A percentile compares a stretch with the other conserved stretches of the same genome.
Conservation (phyloP, 2,113 vertebrate genomes). For the Cyprinus carpio region DNA sequence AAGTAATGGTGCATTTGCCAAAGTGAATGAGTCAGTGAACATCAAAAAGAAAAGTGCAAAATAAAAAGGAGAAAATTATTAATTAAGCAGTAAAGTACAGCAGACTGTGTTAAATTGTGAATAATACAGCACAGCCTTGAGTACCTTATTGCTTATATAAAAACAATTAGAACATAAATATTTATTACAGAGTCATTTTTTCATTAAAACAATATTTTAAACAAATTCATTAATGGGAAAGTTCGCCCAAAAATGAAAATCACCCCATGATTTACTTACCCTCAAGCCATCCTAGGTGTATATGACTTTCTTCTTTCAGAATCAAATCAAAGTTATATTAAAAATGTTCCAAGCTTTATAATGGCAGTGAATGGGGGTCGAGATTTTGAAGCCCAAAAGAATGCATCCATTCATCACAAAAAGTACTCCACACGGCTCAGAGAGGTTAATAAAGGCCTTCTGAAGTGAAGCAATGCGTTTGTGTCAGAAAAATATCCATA, state of each 20-base stretch:
- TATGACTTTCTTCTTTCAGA: too few relatives aligned
- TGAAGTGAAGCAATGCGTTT: too few relatives aligned
- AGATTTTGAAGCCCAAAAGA: too few relatives aligned
- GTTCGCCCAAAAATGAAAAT: background rate
- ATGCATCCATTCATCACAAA: too few relatives aligned
- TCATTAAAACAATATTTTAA: background rate
- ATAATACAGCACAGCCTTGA: slow-evolving; percentile 5
- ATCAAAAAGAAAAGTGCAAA: background rate
- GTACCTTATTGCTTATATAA: background rate
- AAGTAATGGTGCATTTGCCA: slow-evolving; percentile 9
- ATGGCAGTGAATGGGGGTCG: too few relatives aligned
- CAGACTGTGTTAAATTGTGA: background rate
- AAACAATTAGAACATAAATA: background rate
- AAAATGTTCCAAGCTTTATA: too few relatives aligned
- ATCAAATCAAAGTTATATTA: too few relatives aligned
- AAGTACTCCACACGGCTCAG: too few relatives aligned
- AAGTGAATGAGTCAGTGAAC: background rate
- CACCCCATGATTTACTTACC: too few relatives aligned
- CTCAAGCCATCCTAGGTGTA: too few relatives aligned
- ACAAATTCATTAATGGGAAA: background rate
- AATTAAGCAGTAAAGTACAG: background rate
- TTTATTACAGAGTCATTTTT: background rate
- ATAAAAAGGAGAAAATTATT: background rate
- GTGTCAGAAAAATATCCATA: too few relatives aligned
- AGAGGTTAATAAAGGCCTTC: too few relatives aligned